Evolutionary conservation across 2,888 invertebrate genomes (phyloP).

Genomic region (Troides aeacus): DNA sequence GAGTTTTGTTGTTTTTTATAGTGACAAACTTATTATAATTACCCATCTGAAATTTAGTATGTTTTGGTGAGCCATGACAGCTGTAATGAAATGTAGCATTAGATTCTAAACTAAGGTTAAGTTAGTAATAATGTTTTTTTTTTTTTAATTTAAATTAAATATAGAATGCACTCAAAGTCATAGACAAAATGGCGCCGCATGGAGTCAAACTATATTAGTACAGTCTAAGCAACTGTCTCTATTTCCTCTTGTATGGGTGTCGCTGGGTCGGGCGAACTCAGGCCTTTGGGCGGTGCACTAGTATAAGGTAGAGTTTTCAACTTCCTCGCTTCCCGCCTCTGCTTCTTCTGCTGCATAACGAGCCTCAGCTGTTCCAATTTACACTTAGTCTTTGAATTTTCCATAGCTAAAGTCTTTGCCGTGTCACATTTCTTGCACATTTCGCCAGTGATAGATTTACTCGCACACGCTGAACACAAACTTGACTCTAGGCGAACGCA

Average conservation of each 20-base stretch:
- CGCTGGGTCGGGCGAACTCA: slow-evolving; percentile 90
- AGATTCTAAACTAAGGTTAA: background rate
- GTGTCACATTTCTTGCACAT: slow-evolving; percentile 72
- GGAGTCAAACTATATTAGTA: slow-evolving; percentile 7
- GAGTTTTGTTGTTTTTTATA: too few relatives aligned
- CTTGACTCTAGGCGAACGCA: slow-evolving; percentile 46
- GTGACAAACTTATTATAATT: too few relatives aligned
- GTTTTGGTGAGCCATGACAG: background rate
- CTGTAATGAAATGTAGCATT: background rate
- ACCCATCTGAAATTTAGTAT: too few relatives aligned
- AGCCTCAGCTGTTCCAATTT: slow-evolving; percentile 93
- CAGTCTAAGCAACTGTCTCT: slow-evolving; percentile 63
- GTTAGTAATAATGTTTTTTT: background rate
- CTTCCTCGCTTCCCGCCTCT: slow-evolving; percentile 88
- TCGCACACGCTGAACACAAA: slow-evolving; percentile 48
- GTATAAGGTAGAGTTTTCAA: slow-evolving; percentile 84
- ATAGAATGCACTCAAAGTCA: background rate
- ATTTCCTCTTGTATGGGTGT: slow-evolving; percentile 88
- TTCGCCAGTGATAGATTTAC: slow-evolving; percentile 42
- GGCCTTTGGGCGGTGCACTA: slow-evolving; percentile 83
- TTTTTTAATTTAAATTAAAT: background rate
- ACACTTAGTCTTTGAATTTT: slow-evolving; percentile 89
- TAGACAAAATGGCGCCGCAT: slow-evolving; percentile 23
- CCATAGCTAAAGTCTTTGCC: slow-evolving; percentile 80
- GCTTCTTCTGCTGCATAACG: slow-evolving; percentile 94